These are phyloP conservation scores for Tridacna crocea DNA, from an alignment of 2,888 invertebrate species.

Conservation along the genomic window DNA sequence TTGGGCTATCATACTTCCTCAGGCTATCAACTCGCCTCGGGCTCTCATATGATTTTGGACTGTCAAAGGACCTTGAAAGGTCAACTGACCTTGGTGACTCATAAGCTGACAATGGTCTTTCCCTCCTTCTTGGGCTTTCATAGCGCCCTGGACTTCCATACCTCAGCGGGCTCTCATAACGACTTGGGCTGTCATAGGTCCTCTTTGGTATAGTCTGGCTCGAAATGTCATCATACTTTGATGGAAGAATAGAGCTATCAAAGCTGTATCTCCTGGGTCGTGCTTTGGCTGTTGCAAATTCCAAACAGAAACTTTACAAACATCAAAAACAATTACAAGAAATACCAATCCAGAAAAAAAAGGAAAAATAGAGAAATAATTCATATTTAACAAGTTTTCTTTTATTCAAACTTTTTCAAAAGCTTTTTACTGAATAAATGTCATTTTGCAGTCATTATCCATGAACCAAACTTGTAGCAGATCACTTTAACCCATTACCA, in stretches of 20 bases:
- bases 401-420: too few relatives aligned
- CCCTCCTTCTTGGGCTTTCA: conserved; percentile 37
- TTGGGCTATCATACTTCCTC: conserved; percentile 27
- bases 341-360: neutral
- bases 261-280: conserved; percentile 25
- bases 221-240: conserved; percentile 41
- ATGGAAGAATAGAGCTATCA: conserved; percentile 26
- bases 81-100: conserved; percentile 20
- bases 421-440: too few relatives aligned
- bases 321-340: neutral
- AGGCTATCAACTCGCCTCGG: conserved; percentile 26
- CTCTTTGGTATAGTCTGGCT: conserved; percentile 32
- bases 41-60: conserved; percentile 38
- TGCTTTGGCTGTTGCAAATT: conserved; percentile 10
- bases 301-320: neutral
- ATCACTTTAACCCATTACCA: too few relatives aligned
- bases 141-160: conserved; percentile 24
- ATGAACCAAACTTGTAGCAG: too few relatives aligned
- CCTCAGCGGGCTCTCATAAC: conserved; percentile 19
- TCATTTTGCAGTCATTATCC: too few relatives aligned
- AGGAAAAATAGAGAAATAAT: too few relatives aligned
- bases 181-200: conserved; percentile 41
- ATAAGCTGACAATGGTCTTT: conserved; percentile 16
- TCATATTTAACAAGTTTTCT: too few relatives aligned
- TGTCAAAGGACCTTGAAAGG: conserved; percentile 28